Base-by-base conservation (phyloP, 1,140 invertebrate species). In the Trichoplusia ni region DNA sequence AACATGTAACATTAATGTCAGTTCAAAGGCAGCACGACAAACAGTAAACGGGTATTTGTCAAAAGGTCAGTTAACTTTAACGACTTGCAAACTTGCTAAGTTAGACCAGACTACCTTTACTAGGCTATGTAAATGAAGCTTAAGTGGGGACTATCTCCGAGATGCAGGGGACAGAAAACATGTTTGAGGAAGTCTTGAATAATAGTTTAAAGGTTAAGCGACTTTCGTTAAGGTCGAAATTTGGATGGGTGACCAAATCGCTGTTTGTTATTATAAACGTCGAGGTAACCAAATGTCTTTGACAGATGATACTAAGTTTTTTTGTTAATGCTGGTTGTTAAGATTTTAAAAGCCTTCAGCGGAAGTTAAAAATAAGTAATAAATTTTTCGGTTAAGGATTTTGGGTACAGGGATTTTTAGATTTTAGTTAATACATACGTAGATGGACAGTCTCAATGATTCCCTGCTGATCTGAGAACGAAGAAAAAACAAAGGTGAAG, bases 11-110 rank as follows among this genome's bases (percentile, higher is more conserved):
- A 3, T 3, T 27, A 7, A 3, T 27, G 3, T 27, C 3, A 4
- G 3, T 25, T 33, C 47, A 51, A 51, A 51, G 47, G 27, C 29
- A 19, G 35, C 9, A 13, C n/a, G 19, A 51, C 27, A 19, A 29
- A 51, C 21, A 29, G 29, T 33, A 1, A 5, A 2, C 19, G 16
- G 29, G 47, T 51, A 49, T 49, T 49, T 51, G 16, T 29, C 27
- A 5, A 7, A 35, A 51, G 29, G 53, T 64, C 47, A 64, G 38
- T 64, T 64, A 64, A 38, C 19, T 64, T 37, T 46, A 64, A 37
- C 38, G 18, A 42, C 27, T 47, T 47, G 33, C 62, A 47, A 56
- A 64, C 49, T 64, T 64, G 33, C 1, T 47, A 18, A 29, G 44
- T 29, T 47, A 18, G 25, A 29, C 13, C 1, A 4, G 44, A n/a